These are phyloP conservation scores for Hololepta plana DNA, from an alignment of 2,888 invertebrate genomes.

Conservation along the genomic window DNA sequence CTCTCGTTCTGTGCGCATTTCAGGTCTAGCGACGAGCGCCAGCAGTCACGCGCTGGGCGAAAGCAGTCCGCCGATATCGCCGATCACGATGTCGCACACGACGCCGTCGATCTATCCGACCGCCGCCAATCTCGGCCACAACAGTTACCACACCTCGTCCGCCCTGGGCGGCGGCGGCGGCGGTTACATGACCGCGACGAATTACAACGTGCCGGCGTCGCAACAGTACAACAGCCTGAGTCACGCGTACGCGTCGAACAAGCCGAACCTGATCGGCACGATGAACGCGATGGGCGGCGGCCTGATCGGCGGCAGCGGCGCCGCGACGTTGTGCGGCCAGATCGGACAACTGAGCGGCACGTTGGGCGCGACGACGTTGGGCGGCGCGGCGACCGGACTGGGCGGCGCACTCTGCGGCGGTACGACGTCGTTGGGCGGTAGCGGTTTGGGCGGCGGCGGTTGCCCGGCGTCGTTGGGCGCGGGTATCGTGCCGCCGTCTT, in stretches of 20 bases:
- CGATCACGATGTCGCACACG: constrained; percentile 28
- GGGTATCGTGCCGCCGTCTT: constrained; percentile 31
- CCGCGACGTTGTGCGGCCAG: constrained; percentile 3
- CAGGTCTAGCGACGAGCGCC: constrained; percentile 32
- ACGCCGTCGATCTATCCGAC: constrained; percentile 32
- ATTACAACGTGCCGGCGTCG: constrained; percentile 15
- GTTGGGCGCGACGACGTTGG: no score
- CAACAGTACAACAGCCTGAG: constrained; percentile 22
- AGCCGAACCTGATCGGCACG: constrained; percentile 14
- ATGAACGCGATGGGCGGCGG: no score
- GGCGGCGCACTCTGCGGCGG: constrained; percentile 6
- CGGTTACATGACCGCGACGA: constrained; percentile 19
- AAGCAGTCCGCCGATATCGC: constrained; percentile 36
- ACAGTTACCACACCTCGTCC: constrained; percentile 31
- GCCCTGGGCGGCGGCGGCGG: constrained; percentile 21
- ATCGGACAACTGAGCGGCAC: constrained; percentile 4
- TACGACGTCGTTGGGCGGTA: no score
- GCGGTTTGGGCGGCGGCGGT: no score
- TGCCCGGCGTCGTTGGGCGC: constrained; percentile 25
- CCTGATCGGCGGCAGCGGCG: constrained; percentile 2
- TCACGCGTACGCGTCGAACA: constrained; percentile 18
- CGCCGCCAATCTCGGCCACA: constrained; percentile 33
- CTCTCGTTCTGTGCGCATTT: no score
- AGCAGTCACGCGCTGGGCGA: constrained; percentile 53
- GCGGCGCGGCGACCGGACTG: constrained; percentile 5